Evolutionary conservation across 2,888 invertebrate species (phyloP), one percentile per base, ranked within the genome.

Genomic region (Aphidoletes aphidimyza): DNA sequence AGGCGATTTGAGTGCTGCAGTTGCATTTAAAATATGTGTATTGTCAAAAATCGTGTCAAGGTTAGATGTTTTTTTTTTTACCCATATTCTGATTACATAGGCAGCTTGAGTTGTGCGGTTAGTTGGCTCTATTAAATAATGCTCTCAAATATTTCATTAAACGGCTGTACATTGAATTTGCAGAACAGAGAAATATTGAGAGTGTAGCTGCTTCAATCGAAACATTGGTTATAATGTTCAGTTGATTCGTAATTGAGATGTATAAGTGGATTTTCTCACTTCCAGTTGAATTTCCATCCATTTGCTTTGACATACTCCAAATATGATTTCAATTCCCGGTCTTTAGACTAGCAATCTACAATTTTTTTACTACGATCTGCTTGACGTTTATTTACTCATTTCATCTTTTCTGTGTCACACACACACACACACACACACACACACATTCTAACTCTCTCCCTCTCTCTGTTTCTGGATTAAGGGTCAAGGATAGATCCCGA

Each of bases 41-140:
- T 69, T 69, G 69, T 69, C 69, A 69, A 69, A 69, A 69, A 69
- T 69, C 69, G 69, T 69, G 69, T 69, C 69, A 69, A 69, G 69
- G 54, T 54, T 54, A 54, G 54, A 54, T 54, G 54, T 54, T 54
- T 69, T n/a, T n/a, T n/a, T n/a, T n/a, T n/a, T 69, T 34, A 34
- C 69, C 30, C 34, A 69, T 69, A 69, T 69, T 69, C 69, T 69
- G 69, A 69, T 69, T 69, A 69, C 69, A 69, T 69, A 69, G 69
- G 69, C 69, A 69, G 69, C 69, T 69, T 69, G 69, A 69, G 17
- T 6, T 69, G 30, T 69, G 69, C 30, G 30, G 69, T 69, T 69
- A 69, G 69, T 30, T 30, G 30, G 69, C 69, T 30, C 69, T 69
- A 30, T 30, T 69, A 69, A 69, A 69, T 69, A 69, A 69, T 69